Evolutionary conservation across 1,140 invertebrate genomes (phyloP).

Genomic region (Melitaea cinxia): DNA sequence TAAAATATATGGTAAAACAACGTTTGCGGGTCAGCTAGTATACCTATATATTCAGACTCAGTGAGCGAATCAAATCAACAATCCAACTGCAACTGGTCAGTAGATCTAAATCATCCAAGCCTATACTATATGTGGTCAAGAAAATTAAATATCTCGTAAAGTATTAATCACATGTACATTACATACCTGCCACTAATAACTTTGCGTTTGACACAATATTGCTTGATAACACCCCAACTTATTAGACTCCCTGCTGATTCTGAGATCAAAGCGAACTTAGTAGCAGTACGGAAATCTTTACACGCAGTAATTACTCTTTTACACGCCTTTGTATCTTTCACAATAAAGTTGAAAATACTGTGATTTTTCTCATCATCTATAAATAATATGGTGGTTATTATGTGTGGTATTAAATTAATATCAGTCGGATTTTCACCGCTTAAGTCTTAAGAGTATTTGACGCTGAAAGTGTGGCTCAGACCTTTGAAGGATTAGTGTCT

Average conservation of each 20-base stretch:
- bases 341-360: conserved; percentile 30
- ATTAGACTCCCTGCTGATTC: conserved; percentile 48
- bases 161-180: background rate
- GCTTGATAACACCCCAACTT: conserved; percentile 48
- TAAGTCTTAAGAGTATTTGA: conserved; percentile 61
- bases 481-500: conserved; percentile 49
- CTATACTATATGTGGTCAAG: background rate
- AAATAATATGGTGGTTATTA: conserved; percentile 15
- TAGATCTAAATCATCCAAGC: background rate
- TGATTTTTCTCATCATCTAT: conserved; percentile 4
- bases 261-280: conserved; percentile 49
- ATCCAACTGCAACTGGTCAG: too few relatives aligned
- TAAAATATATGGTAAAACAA: too few relatives aligned
- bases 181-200: conserved; percentile 12
- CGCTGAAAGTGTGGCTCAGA: conserved; percentile 59
- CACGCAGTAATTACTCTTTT: background rate
- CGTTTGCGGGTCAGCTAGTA: too few relatives aligned
- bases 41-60: too few relatives aligned
- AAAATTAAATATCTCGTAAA: background rate
- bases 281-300: conserved; percentile 11
- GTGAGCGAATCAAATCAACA: too few relatives aligned
- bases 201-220: conserved; percentile 24
- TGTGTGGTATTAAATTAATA: conserved; percentile 63
- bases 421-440: conserved; percentile 56
- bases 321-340: conserved; percentile 13